Evolutionary conservation across 1,140 invertebrate genomes (phyloP), one percentile per base, ranked within the genome.

Genomic region (Palaemon carinicauda): DNA sequence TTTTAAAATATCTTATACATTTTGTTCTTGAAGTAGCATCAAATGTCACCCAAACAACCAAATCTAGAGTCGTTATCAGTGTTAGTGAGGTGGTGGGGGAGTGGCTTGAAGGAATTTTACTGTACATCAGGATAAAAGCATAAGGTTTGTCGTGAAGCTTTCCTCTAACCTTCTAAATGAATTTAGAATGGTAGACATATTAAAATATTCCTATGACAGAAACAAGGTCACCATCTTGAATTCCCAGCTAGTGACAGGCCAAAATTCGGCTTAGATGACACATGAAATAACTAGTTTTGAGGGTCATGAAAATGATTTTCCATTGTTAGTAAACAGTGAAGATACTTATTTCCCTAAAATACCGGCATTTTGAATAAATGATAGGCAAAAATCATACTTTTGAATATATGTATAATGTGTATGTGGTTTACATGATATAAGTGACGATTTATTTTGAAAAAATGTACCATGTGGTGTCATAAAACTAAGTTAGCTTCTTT

Each of bases 81-180:
- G n/a, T n/a, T n/a, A n/a, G n/a, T n/a, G n/a, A n/a, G n/a, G n/a
- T n/a, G n/a, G n/a, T 65, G 29, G 60, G 21, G 17, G 60, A 27
- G 5, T 65, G 5, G 60, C 60, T 65, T 65, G 29, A 65, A 5
- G 17, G 29, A 19, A 9, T 5, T 65, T 65, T 19, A 65, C n/a
- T 65, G 60, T 27, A 65, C 60, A 65, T 65, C 60, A n/a, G 60
- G 60, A 65, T 65, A 65, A 65, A 65, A 65, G 60, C 60, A 65
- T 65, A 27, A 65, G 29, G 29, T 19, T 65, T 65, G 60, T n/a
- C 17, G 29, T 65, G 19, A 65, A 65, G 60, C 60, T 65, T 65
- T 27, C 60, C 60, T 27, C 60, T 65, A 65, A 65, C 60, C n/a
- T 65, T 21, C 60, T 65, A 65, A 65, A 65, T 65, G 60, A 65